Evolutionary conservation across 2,113 vertebrate genomes (phyloP), one percentile per base, ranked within the genome.

Genomic region (Aldabrachelys gigantea): DNA sequence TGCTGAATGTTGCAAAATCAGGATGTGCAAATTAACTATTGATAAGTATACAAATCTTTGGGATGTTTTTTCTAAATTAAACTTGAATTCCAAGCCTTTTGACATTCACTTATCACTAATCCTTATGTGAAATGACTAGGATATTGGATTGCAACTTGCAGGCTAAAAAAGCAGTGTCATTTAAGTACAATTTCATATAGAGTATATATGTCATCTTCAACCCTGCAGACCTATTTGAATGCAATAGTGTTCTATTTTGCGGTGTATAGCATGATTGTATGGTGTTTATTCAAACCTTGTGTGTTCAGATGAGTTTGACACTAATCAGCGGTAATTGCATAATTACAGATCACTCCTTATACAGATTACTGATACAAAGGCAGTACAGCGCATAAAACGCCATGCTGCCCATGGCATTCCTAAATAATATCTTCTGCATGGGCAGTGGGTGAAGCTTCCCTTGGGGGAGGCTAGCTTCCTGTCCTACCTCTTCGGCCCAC

Each of bases 291-390:
- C 94, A 94, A 0, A 82, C 85, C 47, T 87, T 79, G 80, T 81
- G 79, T 93, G 84, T 96, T 95, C 89, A 88, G 78, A 86, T 88
- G 75, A 90, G 50, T 96, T 95, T 98, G 96, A 91, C 1, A 54
- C 91, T 97, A 96, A 95, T 96, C n/a, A 38, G 85, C 89, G 96
- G 62, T 92, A 98, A 98, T 97, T 97, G 91, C 72, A 94, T 97
- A 93, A 90, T 95, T 97, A 96, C 62, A 95, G 93, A 94, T 95
- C 86, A 92, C 76, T 96, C 56, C 94, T 93, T 93, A 97, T 49
- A 95, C 96, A 92, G 83, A 93, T 98, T 97, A 94, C 89, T 95
- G 96, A 97, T 98, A 97, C 88, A 98, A 88, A 96, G 91, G 96
- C 97, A 98, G 87, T 91, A 91, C 88, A 95, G 91, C 86, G 92